Base-by-base conservation (phyloP, 2,797 vertebrate genomes). In the Hemibagrus guttatus region DNA sequence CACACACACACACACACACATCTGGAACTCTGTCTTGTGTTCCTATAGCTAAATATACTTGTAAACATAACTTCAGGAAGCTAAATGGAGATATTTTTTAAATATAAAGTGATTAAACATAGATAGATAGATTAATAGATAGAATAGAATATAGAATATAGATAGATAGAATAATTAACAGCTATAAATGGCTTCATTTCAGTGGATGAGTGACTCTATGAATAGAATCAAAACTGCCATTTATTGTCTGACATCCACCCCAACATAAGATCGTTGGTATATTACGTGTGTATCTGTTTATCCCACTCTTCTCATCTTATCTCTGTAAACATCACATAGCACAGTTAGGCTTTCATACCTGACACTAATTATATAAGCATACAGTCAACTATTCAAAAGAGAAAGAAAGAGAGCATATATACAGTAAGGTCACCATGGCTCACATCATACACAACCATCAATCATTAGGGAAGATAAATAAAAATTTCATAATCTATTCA, bases 401-500 rank as follows among this genome's bases (percentile, higher is more conserved):
- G 11, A 66, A 46, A 71, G 31, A 26, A 63, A 16, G 19, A 49
- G 71, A 71, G 21, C 75, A 66, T 42, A 59, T 63, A 11, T 54
- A 39, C 35, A 39, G 35, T 39, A 82, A 56, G 69, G 46, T 54
- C 46, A 74, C 52, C 23, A 12, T 35, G 68, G 66, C 13, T 19
- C 6, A 7, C 5, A 16, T 75, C 23, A n/a, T 28, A 64, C 28
- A 81, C 13, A 54, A 75, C 14, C 4, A 7, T 28, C 49, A 56
- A 12, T 56, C 16, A 76, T 9, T 16, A 76, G 17, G 28, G 28
- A 56, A 82, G 58, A 63, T 54, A 83, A n/a, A 84, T 46, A 59
- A 68, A 79, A 88, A 31, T 88, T 35, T 52, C 79, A n/a, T 16
- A 52, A 64, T 64, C 68, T 52, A n/a, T 79, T 83, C 54, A 31